A percentile compares a stretch with the other conserved stretches of the same genome.
Conservation (phyloP, 92 coral and sea anemone species). For the Epizoanthus scotinus region DNA sequence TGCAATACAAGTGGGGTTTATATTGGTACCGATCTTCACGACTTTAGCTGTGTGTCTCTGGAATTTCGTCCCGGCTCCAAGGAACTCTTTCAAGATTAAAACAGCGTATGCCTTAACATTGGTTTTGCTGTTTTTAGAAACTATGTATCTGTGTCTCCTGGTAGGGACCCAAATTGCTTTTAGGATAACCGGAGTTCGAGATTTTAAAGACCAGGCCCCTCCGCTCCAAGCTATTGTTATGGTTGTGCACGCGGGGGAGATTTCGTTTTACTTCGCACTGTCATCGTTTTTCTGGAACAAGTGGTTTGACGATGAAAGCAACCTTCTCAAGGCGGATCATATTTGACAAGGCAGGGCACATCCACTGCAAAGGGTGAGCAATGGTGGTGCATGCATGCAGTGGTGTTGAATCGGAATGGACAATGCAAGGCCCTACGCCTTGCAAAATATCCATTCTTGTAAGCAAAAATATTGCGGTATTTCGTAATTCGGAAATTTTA, state of each 20-base stretch:
- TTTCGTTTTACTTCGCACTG: slow-evolving; percentile 46
- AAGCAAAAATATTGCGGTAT: too few species aligned
- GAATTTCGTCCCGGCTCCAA: slow-evolving; percentile 50
- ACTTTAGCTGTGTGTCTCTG: slow-evolving; percentile 19
- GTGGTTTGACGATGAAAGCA: slow-evolving; percentile 41
- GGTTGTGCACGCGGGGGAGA: slow-evolving; percentile 42
- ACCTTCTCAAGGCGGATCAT: slow-evolving; percentile 39
- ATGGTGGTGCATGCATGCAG: too few species aligned
- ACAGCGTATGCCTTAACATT: slow-evolving; percentile 27
- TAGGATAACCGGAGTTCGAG: slow-evolving; percentile 44
- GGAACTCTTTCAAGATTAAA: not conserved
- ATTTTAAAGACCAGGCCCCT: not conserved
- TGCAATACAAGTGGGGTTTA: slow-evolving; percentile 27
- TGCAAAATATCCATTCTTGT: too few species aligned
- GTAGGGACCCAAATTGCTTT: slow-evolving; percentile 48
- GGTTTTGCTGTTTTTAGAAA: slow-evolving; percentile 32
- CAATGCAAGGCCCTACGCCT: too few species aligned
- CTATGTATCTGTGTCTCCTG: slow-evolving; percentile 37
- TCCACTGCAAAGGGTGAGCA: too few species aligned
- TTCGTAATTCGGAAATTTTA: too few species aligned
- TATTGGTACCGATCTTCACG: slow-evolving; percentile 33
- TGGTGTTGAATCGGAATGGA: too few species aligned
- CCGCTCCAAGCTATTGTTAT: slow-evolving; percentile 37
- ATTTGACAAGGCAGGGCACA: not conserved
- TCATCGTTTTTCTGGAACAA: slow-evolving; percentile 58